Evolutionary conservation across 2,888 invertebrate species (phyloP).

Genomic region (Lydus trimaculatus): DNA sequence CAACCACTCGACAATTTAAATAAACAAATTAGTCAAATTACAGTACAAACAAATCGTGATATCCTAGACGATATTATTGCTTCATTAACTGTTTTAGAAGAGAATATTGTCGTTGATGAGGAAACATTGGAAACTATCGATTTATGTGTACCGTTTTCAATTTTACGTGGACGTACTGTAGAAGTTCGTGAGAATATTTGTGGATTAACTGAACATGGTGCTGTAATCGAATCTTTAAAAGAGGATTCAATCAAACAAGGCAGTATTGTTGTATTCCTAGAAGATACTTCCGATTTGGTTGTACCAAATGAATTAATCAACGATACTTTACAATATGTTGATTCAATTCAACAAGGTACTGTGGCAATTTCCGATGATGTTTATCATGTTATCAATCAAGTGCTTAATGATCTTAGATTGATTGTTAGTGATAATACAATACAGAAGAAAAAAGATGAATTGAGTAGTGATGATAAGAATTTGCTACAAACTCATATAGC

Average conservation of each 20-base stretch:
- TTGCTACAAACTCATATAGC: slow-evolving; percentile 62
- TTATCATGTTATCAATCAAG: slow-evolving; percentile 43
- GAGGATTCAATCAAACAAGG: slow-evolving; percentile 34
- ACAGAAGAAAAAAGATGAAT: slow-evolving; percentile 61
- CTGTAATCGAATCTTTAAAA: slow-evolving; percentile 32
- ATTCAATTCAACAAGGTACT: slow-evolving; percentile 35
- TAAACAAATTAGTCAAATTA: slow-evolving; percentile 52
- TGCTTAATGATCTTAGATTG: slow-evolving; percentile 60
- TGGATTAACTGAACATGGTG: slow-evolving; percentile 47
- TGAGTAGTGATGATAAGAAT: slow-evolving; percentile 55
- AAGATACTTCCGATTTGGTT: slow-evolving; percentile 44
- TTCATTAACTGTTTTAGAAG: slow-evolving; percentile 54
- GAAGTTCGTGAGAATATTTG: slow-evolving; percentile 54
- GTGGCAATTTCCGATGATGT: slow-evolving; percentile 28
- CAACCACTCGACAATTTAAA: slow-evolving; percentile 62
- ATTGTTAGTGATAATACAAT: slow-evolving; percentile 61
- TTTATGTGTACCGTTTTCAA: slow-evolving; percentile 46
- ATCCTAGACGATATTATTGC: slow-evolving; percentile 53
- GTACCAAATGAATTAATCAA: slow-evolving; percentile 45
- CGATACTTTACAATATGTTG: slow-evolving; percentile 44
- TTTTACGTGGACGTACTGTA: slow-evolving; percentile 48
- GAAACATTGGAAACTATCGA: slow-evolving; percentile 45
- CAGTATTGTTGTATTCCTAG: slow-evolving; percentile 46
- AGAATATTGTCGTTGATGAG: slow-evolving; percentile 50
- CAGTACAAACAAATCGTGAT: slow-evolving; percentile 41